phyloP scores from a whole-genome alignment of 2,113 vertebrate genomes.

The Pteruthius melanotis region DNA sequence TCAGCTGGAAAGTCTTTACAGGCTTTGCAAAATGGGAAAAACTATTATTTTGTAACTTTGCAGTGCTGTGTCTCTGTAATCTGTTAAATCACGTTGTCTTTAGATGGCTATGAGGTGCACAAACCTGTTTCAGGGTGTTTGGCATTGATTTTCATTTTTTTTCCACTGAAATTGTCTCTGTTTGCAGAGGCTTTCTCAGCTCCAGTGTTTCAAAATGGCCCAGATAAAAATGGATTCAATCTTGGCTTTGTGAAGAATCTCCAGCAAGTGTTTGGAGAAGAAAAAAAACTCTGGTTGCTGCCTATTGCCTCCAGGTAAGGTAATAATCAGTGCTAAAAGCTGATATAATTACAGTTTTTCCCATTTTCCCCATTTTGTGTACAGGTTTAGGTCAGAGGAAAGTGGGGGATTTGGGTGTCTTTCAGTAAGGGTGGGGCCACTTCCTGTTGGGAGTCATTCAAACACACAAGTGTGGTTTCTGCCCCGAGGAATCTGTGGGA shows the following conservation, averaged over 20 bases:
- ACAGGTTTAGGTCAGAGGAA: background rate
- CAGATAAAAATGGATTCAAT: slow-evolving; percentile 94
- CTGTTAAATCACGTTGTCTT: background rate
- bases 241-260: slow-evolving; percentile 87
- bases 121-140: background rate
- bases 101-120: background rate
- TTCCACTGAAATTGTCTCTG: background rate
- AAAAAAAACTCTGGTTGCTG: slow-evolving; percentile 89
- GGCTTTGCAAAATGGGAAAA: background rate
- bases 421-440: background rate
- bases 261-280: slow-evolving; percentile 91
- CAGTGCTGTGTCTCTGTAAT: background rate
- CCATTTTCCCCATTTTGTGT: background rate
- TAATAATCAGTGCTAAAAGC: background rate
- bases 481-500: background rate
- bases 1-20: background rate
- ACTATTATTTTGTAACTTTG: background rate
- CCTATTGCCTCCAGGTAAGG: slow-evolving; percentile 90
- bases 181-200: slow-evolving; percentile 91
- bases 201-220: slow-evolving; percentile 88
- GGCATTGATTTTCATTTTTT: background rate
- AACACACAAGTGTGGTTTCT: background rate
- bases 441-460: background rate
- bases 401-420: background rate
- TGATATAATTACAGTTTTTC: background rate